Conservation (phyloP, 2,797 vertebrate species). For the Botia almorhae region DNA sequence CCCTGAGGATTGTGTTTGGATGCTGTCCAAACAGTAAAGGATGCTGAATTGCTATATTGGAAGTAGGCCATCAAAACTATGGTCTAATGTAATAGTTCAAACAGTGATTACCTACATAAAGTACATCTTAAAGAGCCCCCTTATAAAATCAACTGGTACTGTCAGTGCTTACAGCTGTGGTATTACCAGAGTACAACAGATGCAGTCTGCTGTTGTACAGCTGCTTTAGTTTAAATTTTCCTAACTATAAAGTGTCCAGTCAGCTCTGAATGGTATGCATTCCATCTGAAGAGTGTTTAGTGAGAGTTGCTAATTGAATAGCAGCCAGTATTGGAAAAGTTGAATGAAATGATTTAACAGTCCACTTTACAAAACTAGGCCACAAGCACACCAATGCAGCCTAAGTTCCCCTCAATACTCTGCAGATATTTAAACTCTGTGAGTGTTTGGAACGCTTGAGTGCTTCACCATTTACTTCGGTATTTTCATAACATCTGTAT, state of each 20-base stretch:
- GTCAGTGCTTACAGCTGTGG: not conserved
- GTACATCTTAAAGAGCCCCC: slow-evolving; percentile 9
- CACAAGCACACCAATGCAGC: slow-evolving; percentile 14
- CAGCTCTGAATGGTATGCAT: not conserved
- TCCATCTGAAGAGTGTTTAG: not conserved
- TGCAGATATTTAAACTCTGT: not conserved
- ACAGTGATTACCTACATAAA: not conserved
- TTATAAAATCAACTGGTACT: not conserved
- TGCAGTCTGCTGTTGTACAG: no score
- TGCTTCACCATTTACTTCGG: not conserved
- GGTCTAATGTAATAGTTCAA: slow-evolving; percentile 2
- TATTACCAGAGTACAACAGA: no score
- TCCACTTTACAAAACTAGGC: not conserved
- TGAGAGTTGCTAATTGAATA: slow-evolving; percentile 31
- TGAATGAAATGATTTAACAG: slow-evolving; percentile 34
- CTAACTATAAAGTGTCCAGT: slow-evolving; percentile 1
- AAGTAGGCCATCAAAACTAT: slow-evolving; percentile 16
- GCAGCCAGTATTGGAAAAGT: slow-evolving; percentile 13
- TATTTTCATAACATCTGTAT: slow-evolving; percentile 1
- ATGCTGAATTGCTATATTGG: slow-evolving; percentile 24
- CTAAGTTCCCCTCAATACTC: not conserved
- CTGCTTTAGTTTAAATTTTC: not conserved
- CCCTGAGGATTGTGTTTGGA: slow-evolving; percentile 37
- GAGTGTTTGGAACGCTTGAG: not conserved
- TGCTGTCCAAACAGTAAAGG: slow-evolving; percentile 36